Percentiles rank a stretch among this genome's conserved stretches.
Conservation (phyloP, 2,888 invertebrate species). For the Geotrupes spiniger region DNA sequence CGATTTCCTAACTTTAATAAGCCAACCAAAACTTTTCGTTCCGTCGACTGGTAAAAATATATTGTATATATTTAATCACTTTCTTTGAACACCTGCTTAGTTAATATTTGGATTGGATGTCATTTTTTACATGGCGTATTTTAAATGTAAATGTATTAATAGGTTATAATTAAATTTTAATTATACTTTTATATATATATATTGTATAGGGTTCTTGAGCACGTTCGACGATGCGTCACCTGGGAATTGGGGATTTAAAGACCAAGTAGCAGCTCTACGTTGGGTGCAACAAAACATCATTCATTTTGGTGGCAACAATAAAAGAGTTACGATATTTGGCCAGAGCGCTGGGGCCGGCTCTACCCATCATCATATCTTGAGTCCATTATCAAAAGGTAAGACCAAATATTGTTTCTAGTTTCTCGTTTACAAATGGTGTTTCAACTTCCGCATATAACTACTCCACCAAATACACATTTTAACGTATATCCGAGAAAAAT, state of each 20-base stretch:
- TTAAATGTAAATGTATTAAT: too few species aligned
- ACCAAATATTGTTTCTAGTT: not conserved
- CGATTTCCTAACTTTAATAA: too few species aligned
- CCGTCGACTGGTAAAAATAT: too few species aligned
- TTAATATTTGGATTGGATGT: too few species aligned
- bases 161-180: too few species aligned
- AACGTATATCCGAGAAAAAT: not conserved
- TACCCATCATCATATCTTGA: slow-evolving; percentile 53
- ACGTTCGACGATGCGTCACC: slow-evolving; percentile 51
- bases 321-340: slow-evolving; percentile 51
- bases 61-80: too few species aligned
- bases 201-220: slow-evolving; percentile 48
- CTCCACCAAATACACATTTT: too few species aligned
- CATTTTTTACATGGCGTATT: too few species aligned
- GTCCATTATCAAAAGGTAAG: slow-evolving; percentile 46
- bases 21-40: too few species aligned
- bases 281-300: slow-evolving; percentile 52
- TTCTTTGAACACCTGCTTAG: too few species aligned
- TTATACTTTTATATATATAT: not conserved
- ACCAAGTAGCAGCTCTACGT: slow-evolving; percentile 50
- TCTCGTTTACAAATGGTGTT: not conserved
- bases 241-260: slow-evolving; percentile 54
- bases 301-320: slow-evolving; percentile 50
- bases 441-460: too few species aligned
- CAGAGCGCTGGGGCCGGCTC: slow-evolving; percentile 53